phyloP scores from a whole-genome alignment of 2,888 invertebrate genomes.

The Dinocampus coccinellae region DNA sequence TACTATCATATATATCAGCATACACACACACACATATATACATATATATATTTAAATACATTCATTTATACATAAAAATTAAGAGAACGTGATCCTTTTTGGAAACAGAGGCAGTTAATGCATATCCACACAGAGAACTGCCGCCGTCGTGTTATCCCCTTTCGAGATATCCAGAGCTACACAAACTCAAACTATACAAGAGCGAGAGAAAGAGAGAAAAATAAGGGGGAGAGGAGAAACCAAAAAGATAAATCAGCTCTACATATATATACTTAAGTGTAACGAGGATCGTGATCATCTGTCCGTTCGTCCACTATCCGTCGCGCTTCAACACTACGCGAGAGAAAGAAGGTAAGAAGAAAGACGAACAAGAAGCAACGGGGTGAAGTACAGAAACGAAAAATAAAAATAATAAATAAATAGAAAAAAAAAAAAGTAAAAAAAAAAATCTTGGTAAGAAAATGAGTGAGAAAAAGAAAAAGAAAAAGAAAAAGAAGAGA shows the following conservation, averaged over 20 bases:
- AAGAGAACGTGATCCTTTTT: neutral
- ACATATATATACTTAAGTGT: conserved; percentile 46
- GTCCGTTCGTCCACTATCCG: conserved; percentile 18
- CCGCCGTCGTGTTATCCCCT: neutral
- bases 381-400: conserved; percentile 26
- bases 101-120: neutral
- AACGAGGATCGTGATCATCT: conserved; percentile 61
- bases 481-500: neutral
- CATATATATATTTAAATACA: neutral
- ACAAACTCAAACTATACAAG: too few relatives aligned
- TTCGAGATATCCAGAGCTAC: neutral
- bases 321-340: conserved; percentile 33
- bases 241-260: neutral
- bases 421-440: neutral
- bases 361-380: conserved; percentile 42
- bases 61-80: neutral
- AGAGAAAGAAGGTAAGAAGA: conserved; percentile 38
- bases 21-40: too few relatives aligned
- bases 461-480: conserved; percentile 45
- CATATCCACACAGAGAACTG: neutral
- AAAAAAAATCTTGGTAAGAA: conserved; percentile 40
- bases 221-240: too few relatives aligned
- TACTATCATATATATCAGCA: too few relatives aligned
- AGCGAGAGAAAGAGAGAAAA: too few relatives aligned
- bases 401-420: conserved; percentile 25